Percentiles rank a stretch among this genome's conserved stretches.
Conservation (phyloP, 2,113 vertebrate genomes). For the Odontesthes bonariensis region DNA sequence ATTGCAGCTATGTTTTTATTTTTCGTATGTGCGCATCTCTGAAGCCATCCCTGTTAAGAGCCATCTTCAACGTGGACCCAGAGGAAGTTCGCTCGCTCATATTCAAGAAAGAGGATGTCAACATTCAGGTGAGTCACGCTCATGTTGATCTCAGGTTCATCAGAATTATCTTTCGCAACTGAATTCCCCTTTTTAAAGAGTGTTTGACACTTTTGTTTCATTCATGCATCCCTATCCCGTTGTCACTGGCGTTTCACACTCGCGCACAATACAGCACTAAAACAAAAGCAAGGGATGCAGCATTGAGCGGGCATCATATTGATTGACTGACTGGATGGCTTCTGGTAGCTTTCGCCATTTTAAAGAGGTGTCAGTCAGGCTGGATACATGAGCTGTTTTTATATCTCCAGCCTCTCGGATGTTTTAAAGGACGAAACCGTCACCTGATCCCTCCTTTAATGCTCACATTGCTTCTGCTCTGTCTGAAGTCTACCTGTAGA, state of each 20-base stretch:
- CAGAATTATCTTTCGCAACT: not conserved
- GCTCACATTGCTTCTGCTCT: not conserved
- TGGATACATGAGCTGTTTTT: slow-evolving; percentile 13
- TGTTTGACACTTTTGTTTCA: not conserved
- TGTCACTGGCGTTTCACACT: not conserved
- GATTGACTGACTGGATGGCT: slow-evolving; percentile 41
- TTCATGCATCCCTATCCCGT: not conserved
- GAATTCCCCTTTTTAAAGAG: too few species aligned
- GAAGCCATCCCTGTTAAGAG: slow-evolving; percentile 95
- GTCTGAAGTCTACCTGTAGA: not conserved
- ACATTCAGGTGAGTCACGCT: slow-evolving; percentile 89
- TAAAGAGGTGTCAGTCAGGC: slow-evolving; percentile 19
- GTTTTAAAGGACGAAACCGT: slow-evolving; percentile 14
- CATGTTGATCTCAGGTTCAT: not conserved
- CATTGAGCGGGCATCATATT: slow-evolving; percentile 35
- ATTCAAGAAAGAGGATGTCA: slow-evolving; percentile 99
- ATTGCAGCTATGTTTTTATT: slow-evolving; percentile 7
- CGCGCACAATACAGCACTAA: not conserved
- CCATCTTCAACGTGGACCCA: slow-evolving; percentile 98
- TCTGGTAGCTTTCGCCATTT: slow-evolving; percentile 37
- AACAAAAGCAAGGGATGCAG: slow-evolving; percentile 20
- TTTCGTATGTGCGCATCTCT: slow-evolving; percentile 25
- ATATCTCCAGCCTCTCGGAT: not conserved
- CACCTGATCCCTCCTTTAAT: slow-evolving; percentile 1
- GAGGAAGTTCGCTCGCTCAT: slow-evolving; percentile 97